A percentile compares a stretch with the other conserved stretches of the same genome.
phyloP scores from a whole-genome alignment of 1,140 invertebrate genomes.

The Drosophila obscura region DNA sequence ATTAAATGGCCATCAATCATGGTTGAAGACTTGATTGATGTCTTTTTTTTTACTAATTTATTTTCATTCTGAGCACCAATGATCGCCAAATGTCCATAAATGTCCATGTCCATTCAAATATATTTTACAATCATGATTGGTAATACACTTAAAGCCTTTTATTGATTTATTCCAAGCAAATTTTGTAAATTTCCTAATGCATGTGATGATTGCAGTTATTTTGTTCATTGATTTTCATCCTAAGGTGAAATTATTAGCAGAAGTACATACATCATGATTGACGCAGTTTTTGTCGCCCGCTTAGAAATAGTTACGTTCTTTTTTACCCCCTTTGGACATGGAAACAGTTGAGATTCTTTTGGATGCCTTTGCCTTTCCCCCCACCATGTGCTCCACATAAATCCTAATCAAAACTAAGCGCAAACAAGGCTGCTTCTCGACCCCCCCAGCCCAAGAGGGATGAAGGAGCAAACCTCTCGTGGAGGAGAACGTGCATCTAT shows the following conservation, averaged over 20 bases:
- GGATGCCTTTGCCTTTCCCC: background rate
- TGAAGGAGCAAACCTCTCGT: background rate
- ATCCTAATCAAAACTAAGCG: slow-evolving; percentile 75
- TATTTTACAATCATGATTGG: too few relatives aligned
- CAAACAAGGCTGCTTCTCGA: slow-evolving; percentile 46
- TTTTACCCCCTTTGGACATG: background rate
- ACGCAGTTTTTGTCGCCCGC: slow-evolving; percentile 22
- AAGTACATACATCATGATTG: slow-evolving; percentile 18
- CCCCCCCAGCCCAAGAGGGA: too few relatives aligned
- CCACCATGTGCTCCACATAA: slow-evolving; percentile 53
- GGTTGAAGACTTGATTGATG: too few relatives aligned
- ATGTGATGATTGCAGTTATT: background rate
- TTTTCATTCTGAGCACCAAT: too few relatives aligned
- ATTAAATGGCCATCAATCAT: too few relatives aligned
- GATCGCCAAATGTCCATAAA: too few relatives aligned
- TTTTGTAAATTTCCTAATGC: too few relatives aligned
- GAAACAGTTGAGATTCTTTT: background rate
- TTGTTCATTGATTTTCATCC: background rate
- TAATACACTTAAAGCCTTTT: background rate
- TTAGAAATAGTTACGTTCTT: background rate
- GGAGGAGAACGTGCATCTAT: slow-evolving; percentile 63
- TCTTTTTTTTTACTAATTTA: background rate
- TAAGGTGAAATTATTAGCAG: slow-evolving; percentile 12
- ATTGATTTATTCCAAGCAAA: too few relatives aligned
- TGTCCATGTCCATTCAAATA: too few relatives aligned